A percentile compares a stretch with the other conserved stretches of the same genome.
Evolutionary conservation across 2,888 invertebrate genomes (phyloP).

Genomic region (Lepeophtheirus nordmannii): DNA sequence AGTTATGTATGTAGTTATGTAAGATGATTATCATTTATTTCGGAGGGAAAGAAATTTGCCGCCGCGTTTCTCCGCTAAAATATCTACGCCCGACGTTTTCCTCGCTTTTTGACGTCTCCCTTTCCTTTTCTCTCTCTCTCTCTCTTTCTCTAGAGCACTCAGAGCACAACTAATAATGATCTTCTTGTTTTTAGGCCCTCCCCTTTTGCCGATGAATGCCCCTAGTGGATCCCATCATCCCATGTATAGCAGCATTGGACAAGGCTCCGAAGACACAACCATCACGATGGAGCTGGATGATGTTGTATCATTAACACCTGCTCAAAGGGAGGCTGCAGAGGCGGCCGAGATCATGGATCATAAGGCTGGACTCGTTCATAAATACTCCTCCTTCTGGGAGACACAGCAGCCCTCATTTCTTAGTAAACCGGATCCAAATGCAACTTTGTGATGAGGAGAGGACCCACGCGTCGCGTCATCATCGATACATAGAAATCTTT

Average conservation of each 20-base stretch:
- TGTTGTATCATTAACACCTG: not conserved
- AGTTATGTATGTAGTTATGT: too few relatives aligned
- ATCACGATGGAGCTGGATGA: conserved; percentile 1
- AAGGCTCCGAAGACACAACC: not conserved
- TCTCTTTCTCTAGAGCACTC: not conserved
- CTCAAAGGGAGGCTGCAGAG: not conserved
- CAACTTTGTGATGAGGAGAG: not conserved
- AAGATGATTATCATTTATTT: too few relatives aligned
- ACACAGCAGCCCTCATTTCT: not conserved
- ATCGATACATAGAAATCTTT: too few relatives aligned
- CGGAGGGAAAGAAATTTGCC: not conserved
- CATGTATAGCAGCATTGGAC: conserved; percentile 6
- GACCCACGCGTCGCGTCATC: too few relatives aligned
- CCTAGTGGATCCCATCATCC: not conserved
- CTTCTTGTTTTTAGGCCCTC: conserved; percentile 1
- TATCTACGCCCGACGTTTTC: not conserved
- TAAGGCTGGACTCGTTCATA: not conserved
- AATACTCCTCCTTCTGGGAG: conserved; percentile 6
- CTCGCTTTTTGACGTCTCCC: not conserved
- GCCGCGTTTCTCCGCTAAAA: not conserved
- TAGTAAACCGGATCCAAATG: not conserved
- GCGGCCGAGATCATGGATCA: not conserved
- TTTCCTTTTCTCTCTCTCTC: not conserved
- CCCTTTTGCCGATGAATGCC: not conserved
- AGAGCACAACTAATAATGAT: not conserved